phyloP scores from a whole-genome alignment of 2,113 vertebrate genomes.

The Pimephales promelas region DNA sequence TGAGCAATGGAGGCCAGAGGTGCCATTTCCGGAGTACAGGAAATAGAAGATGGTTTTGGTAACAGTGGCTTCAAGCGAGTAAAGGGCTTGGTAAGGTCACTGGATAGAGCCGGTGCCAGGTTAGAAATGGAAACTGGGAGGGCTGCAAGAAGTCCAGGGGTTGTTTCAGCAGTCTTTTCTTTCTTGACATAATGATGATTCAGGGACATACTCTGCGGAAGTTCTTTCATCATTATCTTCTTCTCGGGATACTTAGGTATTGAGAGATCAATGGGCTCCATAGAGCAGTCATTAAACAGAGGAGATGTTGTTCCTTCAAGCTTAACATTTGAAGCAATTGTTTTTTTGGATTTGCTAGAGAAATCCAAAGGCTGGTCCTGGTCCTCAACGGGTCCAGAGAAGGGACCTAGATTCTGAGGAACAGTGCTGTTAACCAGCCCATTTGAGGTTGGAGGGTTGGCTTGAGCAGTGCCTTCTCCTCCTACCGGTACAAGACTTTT shows the following conservation, averaged over 20 bases:
- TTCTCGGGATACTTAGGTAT: slow-evolving; percentile 83
- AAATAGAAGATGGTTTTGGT: slow-evolving; percentile 83
- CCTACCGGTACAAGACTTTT: slow-evolving; percentile 73
- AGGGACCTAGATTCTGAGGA: slow-evolving; percentile 58
- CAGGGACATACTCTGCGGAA: accelerated
- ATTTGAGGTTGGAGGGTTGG: slow-evolving; percentile 69
- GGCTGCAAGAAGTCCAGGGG: slow-evolving; percentile 29
- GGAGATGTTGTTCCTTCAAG: slow-evolving; percentile 75
- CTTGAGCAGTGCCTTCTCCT: slow-evolving; percentile 43
- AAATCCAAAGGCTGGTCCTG: slow-evolving; percentile 93
- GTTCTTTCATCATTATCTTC: slow-evolving; percentile 71
- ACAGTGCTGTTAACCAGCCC: slow-evolving; percentile 81
- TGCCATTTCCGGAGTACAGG: slow-evolving; percentile 80
- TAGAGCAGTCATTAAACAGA: slow-evolving; percentile 74
- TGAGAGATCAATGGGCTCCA: slow-evolving; percentile 96
- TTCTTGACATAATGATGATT: slow-evolving; percentile 71
- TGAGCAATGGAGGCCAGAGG: slow-evolving; percentile 96
- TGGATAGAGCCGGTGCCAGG: slow-evolving; percentile 58
- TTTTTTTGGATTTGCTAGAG: slow-evolving; percentile 82
- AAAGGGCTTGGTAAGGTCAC: slow-evolving; percentile 75
- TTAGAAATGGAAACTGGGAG: slow-evolving; percentile 54
- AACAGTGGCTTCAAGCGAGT: slow-evolving; percentile 88
- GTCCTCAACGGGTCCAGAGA: slow-evolving; percentile 68
- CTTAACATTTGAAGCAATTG: slow-evolving; percentile 76
- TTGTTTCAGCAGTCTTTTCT: slow-evolving; percentile 67